Conservation (phyloP, 2,797 vertebrate genomes). For the Carapus acus region DNA sequence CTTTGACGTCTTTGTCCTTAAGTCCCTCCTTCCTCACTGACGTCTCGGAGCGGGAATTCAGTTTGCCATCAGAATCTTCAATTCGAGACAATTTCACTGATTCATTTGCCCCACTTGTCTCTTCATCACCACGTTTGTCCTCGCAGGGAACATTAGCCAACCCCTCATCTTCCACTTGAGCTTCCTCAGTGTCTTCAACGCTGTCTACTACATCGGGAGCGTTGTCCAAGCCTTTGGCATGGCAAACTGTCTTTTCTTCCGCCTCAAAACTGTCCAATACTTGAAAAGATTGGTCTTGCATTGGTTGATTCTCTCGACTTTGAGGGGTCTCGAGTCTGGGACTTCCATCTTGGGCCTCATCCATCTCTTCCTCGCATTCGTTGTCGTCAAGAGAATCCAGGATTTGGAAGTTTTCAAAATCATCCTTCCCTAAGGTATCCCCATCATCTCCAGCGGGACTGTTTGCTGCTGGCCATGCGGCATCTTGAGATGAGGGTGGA, state of each 20-base stretch:
- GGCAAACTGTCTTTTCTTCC: background rate
- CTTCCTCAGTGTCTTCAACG: slow-evolving; percentile 10
- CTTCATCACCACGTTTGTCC: background rate
- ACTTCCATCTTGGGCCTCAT: background rate
- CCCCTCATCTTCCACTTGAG: background rate
- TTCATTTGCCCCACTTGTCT: background rate
- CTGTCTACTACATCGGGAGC: slow-evolving; percentile 13
- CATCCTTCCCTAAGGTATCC: background rate
- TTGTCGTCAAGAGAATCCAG: slow-evolving; percentile 24
- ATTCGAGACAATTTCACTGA: background rate
- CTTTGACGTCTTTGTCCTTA: slow-evolving; percentile 1
- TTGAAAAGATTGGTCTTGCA: slow-evolving; percentile 1
- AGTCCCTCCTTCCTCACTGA: slow-evolving; percentile 2
- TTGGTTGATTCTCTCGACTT: background rate
- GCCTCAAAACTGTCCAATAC: slow-evolving; percentile 16
- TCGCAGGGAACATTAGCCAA: too few relatives aligned
- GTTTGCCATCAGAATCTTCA: slow-evolving; percentile 1
- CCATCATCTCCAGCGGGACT: background rate
- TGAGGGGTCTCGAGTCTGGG: background rate
- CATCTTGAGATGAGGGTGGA: slow-evolving; percentile 19
- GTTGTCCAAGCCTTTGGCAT: background rate
- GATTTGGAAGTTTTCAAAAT: slow-evolving; percentile 3
- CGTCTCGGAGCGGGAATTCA: background rate
- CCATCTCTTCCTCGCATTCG: slow-evolving; percentile 6
- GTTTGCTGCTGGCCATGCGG: slow-evolving; percentile 7